Percentiles rank a stretch among this genome's conserved stretches.
Evolutionary conservation across 2,797 vertebrate species (phyloP).

Genomic region (Aselliscus stoliczkanus): DNA sequence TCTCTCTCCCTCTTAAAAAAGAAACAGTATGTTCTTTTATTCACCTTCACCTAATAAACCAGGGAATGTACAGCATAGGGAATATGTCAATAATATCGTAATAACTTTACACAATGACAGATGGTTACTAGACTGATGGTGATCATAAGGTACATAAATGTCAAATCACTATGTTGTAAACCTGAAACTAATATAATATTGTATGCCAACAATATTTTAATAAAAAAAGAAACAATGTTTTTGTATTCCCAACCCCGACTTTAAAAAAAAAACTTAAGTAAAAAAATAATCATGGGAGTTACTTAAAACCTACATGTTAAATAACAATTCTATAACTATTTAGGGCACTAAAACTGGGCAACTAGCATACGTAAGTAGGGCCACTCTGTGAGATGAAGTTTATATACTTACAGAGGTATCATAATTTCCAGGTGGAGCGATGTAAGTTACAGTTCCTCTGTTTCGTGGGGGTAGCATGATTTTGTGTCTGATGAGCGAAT

Average conservation of each 20-base stretch:
- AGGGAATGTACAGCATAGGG: not conserved
- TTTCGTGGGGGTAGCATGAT: slow-evolving; percentile 96
- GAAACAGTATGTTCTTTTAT: not conserved
- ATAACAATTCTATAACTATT: not conserved
- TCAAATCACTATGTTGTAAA: not conserved
- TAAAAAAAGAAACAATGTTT: not conserved
- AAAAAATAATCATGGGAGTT: not conserved
- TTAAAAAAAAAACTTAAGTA: not conserved
- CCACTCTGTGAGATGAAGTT: not conserved
- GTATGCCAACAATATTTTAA: not conserved
- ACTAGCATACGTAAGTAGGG: not conserved
- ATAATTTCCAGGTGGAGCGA: slow-evolving; percentile 93
- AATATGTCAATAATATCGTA: not conserved
- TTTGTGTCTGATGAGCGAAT: slow-evolving; percentile 95
- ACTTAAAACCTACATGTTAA: not conserved
- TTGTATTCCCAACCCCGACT: not conserved
- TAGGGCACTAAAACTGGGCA: not conserved
- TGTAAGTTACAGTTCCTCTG: slow-evolving; percentile 94
- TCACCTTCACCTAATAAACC: not conserved
- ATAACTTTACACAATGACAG: not conserved
- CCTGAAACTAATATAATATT: not conserved
- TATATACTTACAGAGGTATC: slow-evolving; percentile 86
- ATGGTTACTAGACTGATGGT: not conserved
- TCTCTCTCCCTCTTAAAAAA: not conserved
- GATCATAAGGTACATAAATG: not conserved